These are phyloP conservation scores for Prunella fulvescens DNA, from an alignment of 2,113 vertebrate species.

Conservation along the genomic window DNA sequence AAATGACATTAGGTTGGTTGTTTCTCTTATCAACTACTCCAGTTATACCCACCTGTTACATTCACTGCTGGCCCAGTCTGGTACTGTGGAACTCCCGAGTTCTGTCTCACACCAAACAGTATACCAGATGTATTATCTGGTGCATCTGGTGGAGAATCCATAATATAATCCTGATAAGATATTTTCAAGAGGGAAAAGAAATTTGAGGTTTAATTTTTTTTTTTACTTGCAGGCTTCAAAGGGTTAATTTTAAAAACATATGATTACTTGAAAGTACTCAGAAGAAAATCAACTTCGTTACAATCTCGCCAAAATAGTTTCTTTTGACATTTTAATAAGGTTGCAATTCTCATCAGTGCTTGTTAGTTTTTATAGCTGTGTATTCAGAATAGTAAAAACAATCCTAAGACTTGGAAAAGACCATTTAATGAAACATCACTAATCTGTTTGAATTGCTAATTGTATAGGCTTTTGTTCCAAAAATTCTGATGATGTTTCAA, in stretches of 20 bases:
- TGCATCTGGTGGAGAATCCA: slow-evolving; percentile 75
- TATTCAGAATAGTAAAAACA: background rate
- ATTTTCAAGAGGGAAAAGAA: slow-evolving; percentile 57
- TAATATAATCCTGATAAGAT: slow-evolving; percentile 83
- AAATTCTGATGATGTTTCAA: background rate
- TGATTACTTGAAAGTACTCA: background rate
- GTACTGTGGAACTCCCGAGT: slow-evolving; percentile 79
- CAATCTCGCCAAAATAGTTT: background rate
- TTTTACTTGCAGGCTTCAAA: slow-evolving; percentile 28
- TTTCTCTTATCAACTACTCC: slow-evolving; percentile 26
- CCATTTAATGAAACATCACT: background rate
- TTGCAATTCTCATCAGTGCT: background rate
- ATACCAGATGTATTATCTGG: slow-evolving; percentile 80
- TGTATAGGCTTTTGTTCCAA: background rate
- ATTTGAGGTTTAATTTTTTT: slow-evolving; percentile 34
- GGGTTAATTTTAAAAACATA: slow-evolving; percentile 37
- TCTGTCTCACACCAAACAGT: slow-evolving; percentile 76
- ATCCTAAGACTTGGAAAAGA: background rate
- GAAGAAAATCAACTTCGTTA: background rate
- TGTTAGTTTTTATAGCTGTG: background rate
- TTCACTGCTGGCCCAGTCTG: slow-evolving; percentile 79
- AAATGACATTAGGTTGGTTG: background rate
- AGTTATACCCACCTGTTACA: slow-evolving; percentile 80
- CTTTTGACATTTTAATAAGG: background rate
- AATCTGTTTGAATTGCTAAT: background rate